Evolutionary conservation across 2,797 vertebrate genomes (phyloP), one percentile per base, ranked within the genome.

Genomic region (Lepidocolaptes lacrymiger): DNA sequence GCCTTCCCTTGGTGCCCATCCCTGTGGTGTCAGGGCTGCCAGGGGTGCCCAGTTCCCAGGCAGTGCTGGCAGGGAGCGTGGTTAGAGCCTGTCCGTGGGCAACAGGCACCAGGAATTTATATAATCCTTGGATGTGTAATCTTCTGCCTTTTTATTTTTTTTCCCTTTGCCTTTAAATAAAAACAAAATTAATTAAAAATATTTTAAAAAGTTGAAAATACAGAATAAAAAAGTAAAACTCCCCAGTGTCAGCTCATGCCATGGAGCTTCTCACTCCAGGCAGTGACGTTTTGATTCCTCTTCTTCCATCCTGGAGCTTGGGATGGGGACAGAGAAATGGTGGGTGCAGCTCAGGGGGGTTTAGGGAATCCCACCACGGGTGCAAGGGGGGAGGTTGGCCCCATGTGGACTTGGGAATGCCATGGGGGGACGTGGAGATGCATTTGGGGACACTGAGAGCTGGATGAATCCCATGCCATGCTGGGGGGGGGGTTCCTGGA

Each of bases 251-350:
- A 89, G 96, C 85, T 93, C 91, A 21, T 20, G 67, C 93, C 75
- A 28, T 3, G 88, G 48, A 46, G 58, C 94, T 95, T 91, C 97
- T 89, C 93, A 95, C 97, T 89, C 49, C 54, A 3, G 89, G 90
- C 92, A 66, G 62, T 39, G 58, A n/a, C 30, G n/a, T 78, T 58
- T 32, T 48, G 36, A 8, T 71, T 75, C 64, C 56, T 66, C 52
- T 90, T 93, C 69, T n/a, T 14, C 39, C 64, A 7, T 10, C 49
- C 16, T 36, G 59, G 52, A 39, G 24, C 41, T 9, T 2, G 43
- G 71, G 62, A 3, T 20, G 71, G 75, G 48, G 23, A 3, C 9
- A 62, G 49, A 32, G 14, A 26, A 2, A 4, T 3, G 4, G 37
- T 12, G 37, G 37, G 37, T 37, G 37, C 37, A 37, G 37, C 37